phyloP scores from a whole-genome alignment of 2,797 vertebrate species.

The Cirrhinus molitorella region DNA sequence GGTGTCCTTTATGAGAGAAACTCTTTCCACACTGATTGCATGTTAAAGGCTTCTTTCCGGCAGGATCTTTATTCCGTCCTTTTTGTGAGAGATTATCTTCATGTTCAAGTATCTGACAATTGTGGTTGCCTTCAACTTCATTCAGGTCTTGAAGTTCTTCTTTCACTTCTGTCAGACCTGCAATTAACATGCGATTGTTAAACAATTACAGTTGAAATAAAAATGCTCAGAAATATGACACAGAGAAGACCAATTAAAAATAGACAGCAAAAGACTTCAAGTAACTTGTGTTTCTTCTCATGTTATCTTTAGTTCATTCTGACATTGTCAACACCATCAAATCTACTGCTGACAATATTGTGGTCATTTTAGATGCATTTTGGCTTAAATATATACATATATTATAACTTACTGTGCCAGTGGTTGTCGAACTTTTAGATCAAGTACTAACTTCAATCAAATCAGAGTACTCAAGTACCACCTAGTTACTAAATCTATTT shows the following conservation, averaged over 20 bases:
- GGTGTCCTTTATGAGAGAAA: background rate
- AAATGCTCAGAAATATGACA: no score
- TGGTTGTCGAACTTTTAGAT: background rate
- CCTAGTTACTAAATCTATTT: background rate
- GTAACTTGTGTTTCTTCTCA: background rate
- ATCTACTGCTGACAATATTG: background rate
- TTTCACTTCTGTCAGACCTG: background rate
- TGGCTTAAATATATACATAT: background rate
- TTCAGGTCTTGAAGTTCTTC: no score
- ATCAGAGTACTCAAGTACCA: background rate
- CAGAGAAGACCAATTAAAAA: background rate
- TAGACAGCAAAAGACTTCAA: background rate
- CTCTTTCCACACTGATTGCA: background rate
- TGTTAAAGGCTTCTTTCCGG: background rate
- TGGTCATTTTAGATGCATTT: no score
- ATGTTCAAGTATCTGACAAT: background rate
- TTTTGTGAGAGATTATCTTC: background rate
- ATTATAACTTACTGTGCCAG: background rate
- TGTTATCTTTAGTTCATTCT: background rate
- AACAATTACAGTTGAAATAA: no score
- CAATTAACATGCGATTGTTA: background rate
- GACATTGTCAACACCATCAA: background rate
- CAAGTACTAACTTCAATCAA: background rate
- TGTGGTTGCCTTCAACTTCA: background rate
- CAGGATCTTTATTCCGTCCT: background rate